Evolutionary conservation across 2,797 vertebrate species (phyloP), one percentile per base, ranked within the genome.

Genomic region (Potorous gilbertii): DNA sequence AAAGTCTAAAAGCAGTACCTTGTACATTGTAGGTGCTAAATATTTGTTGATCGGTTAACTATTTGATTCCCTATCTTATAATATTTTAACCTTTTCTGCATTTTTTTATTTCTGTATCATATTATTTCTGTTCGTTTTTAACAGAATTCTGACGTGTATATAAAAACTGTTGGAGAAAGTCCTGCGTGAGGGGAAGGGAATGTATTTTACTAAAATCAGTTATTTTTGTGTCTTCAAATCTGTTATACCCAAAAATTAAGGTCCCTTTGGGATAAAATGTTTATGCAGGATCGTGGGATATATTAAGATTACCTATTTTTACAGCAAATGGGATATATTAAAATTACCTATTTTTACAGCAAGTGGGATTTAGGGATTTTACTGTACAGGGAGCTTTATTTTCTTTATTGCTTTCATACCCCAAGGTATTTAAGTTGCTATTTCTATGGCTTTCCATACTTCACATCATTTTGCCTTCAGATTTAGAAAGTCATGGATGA

Each of bases 131-230:
- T 93, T 21, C 66, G 34, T 94, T 96, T 94, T 96, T 56, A 95
- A 55, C 90, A 93, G 66, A 96, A 94, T 96, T 93, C 92, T 93
- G 74, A 57, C 52, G 56, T 97, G 95, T 97, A 97, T 46, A 96
- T 96, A 97, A 94, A 95, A 94, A 96, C 29, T 89, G 74, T 28
- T 93, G 14, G 90, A 87, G 40, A 81, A 81, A 66, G 54, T 95
- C 81, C 94, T 93, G 92, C n/a, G 40, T 66, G n/a, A 93, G 55
- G 46, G 90, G 54, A 87, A 55, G 59, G 92, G 97, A 95, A 59
- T 96, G 4, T 91, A 91, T 93, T 93, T 94, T 95, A 87, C 40
- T 46, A 46, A 87, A 46, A 50, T 87, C 74, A 87, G 40, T 81
- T n/a, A 74, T 81, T 50, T 46, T 66, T 87, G 40, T 81, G 27